Percentiles rank a stretch among this genome's conserved stretches.
These are phyloP conservation scores for Hucho hucho DNA, from an alignment of 2,113 vertebrate species.

Conservation along the genomic window DNA sequence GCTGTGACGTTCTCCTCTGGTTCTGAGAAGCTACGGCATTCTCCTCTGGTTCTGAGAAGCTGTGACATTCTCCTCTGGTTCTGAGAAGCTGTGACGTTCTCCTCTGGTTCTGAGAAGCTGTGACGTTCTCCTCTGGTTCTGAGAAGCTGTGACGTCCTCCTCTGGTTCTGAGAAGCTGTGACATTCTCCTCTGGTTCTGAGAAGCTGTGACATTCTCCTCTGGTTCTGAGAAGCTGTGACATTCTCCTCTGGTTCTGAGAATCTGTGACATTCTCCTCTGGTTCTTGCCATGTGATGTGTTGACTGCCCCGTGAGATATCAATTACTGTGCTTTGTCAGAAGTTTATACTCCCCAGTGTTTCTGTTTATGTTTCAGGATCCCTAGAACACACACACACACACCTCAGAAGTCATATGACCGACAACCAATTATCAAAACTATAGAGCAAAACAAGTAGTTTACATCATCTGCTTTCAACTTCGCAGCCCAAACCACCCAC, in stretches of 20 bases:
- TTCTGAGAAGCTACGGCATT: no score
- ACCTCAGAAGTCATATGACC: constrained; percentile 1
- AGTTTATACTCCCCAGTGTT: constrained; percentile 46
- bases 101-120: no score
- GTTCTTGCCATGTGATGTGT: not conserved
- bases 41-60: no score
- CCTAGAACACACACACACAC: constrained; percentile 10
- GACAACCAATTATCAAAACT: constrained; percentile 33
- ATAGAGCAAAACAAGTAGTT: constrained; percentile 27
- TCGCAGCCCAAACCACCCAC: constrained; percentile 23
- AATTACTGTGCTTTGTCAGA: constrained; percentile 61
- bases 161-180: no score
- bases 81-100: no score
- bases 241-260: not conserved
- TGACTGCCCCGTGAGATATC: constrained; percentile 45
- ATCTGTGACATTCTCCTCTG: not conserved
- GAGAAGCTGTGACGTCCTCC: no score
- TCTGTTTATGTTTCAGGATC: constrained; percentile 49
- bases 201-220: no score
- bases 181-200: no score
- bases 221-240: no score
- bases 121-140: no score
- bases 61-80: no score
- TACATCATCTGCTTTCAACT: constrained; percentile 44
- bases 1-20: no score